Evolutionary conservation across 2,888 invertebrate species (phyloP).

Genomic region (Drosophila kuntzei): DNA sequence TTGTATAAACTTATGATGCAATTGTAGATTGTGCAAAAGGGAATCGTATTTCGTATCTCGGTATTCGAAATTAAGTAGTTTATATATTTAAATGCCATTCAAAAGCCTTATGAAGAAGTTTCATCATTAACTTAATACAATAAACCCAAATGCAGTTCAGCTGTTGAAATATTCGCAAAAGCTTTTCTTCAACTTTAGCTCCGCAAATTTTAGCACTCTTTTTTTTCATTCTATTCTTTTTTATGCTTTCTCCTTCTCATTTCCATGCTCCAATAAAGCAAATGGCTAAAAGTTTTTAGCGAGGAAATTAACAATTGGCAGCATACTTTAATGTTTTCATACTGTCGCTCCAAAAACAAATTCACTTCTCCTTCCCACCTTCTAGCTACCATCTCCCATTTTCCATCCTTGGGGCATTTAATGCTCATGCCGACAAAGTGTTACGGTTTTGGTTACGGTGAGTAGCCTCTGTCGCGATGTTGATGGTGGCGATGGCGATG

Average conservation of each 20-base stretch:
- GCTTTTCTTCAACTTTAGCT: slow-evolving; percentile 23
- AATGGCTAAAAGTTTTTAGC: slow-evolving; percentile 61
- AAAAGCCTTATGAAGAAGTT: slow-evolving; percentile 13
- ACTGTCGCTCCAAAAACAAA: slow-evolving; percentile 23
- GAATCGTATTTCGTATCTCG: neutral
- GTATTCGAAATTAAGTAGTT: slow-evolving; percentile 8
- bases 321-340: slow-evolving; percentile 31
- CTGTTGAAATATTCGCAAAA: slow-evolving; percentile 4
- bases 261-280: slow-evolving; percentile 59
- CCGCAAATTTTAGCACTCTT: slow-evolving; percentile 13
- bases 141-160: slow-evolving; percentile 23
- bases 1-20: slow-evolving; percentile 1
- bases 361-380: neutral
- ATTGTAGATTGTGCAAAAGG: neutral
- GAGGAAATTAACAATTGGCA: slow-evolving; percentile 62
- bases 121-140: slow-evolving; percentile 21
- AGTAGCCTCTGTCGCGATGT: slow-evolving; percentile 15
- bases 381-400: neutral
- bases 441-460: slow-evolving; percentile 41
- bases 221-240: neutral
- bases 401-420: slow-evolving; percentile 16
- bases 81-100: slow-evolving; percentile 4
- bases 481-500: slow-evolving; percentile 40
- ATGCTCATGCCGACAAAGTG: slow-evolving; percentile 52
- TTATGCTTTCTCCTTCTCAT: slow-evolving; percentile 10